Evolutionary conservation across 2,888 invertebrate genomes (phyloP).

Genomic region (Heliconius cydno): DNA sequence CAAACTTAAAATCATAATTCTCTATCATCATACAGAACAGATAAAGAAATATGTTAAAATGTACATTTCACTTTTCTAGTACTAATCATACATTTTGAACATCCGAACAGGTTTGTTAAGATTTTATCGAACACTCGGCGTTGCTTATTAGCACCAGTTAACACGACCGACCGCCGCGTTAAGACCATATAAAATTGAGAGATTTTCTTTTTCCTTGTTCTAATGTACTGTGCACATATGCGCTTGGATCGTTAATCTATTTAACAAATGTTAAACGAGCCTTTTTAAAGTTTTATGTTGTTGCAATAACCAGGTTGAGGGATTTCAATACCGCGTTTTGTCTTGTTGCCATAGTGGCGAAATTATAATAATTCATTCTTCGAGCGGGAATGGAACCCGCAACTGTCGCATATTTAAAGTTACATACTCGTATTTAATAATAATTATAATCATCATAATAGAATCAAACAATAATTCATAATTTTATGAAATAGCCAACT

Average conservation of each 20-base stretch:
- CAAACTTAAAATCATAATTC: background rate
- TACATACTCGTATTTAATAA: no score
- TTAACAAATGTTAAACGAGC: slow-evolving; percentile 6
- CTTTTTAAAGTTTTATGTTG: background rate
- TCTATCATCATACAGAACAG: background rate
- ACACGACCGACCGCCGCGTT: slow-evolving; percentile 39
- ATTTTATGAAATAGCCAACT: no score
- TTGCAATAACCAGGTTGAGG: background rate
- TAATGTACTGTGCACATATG: slow-evolving; percentile 15
- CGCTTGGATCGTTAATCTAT: slow-evolving; percentile 23
- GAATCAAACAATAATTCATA: no score
- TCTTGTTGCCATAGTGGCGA: background rate
- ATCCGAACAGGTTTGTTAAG: slow-evolving; percentile 35
- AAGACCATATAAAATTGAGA: slow-evolving; percentile 39
- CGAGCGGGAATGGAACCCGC: background rate
- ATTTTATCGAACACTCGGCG: slow-evolving; percentile 28
- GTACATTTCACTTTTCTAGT: background rate
- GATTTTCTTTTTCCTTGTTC: slow-evolving; percentile 26
- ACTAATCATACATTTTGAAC: slow-evolving; percentile 9
- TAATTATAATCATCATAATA: no score
- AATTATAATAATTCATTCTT: no score
- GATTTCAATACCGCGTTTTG: background rate
- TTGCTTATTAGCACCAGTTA: slow-evolving; percentile 39
- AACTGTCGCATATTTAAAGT: background rate
- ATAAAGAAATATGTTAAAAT: background rate